A percentile compares a stretch with the other conserved stretches of the same genome.
phyloP scores from a whole-genome alignment of 1,140 invertebrate species.

The Bombus vancouverensis region DNA sequence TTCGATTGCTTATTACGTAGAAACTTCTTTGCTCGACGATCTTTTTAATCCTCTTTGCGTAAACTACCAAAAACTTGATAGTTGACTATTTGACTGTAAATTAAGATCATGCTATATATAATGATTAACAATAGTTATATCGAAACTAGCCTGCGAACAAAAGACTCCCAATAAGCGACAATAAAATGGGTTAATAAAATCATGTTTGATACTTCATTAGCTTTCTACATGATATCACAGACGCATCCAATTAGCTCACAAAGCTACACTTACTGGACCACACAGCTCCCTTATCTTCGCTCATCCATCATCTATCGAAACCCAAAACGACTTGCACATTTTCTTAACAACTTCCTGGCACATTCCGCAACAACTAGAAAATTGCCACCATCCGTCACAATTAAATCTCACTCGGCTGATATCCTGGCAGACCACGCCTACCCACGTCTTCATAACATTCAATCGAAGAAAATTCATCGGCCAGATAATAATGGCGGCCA shows the following conservation, averaged over 20 bases:
- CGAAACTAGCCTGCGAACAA: accelerated
- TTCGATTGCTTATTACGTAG: no score
- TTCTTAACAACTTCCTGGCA: background rate
- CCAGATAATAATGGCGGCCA: background rate
- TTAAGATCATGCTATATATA: no score
- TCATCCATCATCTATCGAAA: background rate
- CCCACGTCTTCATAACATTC: constrained; percentile 1
- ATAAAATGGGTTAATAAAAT: background rate
- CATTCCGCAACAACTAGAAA: background rate
- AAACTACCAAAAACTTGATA: background rate
- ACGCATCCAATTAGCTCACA: background rate
- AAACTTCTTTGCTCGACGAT: background rate
- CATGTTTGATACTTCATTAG: background rate
- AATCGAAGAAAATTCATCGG: constrained; percentile 41
- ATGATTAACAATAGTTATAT: no score
- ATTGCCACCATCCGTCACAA: background rate
- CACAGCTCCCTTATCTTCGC: background rate
- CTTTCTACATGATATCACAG: no score
- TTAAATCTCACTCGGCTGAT: background rate
- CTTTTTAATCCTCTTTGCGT: background rate
- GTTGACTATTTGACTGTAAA: no score
- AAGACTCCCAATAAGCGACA: no score
- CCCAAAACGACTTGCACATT: background rate
- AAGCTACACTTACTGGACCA: no score
- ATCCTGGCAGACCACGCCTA: background rate